phyloP scores from a whole-genome alignment of 2,888 invertebrate genomes.

The Lordiphosa fenestrarum region DNA sequence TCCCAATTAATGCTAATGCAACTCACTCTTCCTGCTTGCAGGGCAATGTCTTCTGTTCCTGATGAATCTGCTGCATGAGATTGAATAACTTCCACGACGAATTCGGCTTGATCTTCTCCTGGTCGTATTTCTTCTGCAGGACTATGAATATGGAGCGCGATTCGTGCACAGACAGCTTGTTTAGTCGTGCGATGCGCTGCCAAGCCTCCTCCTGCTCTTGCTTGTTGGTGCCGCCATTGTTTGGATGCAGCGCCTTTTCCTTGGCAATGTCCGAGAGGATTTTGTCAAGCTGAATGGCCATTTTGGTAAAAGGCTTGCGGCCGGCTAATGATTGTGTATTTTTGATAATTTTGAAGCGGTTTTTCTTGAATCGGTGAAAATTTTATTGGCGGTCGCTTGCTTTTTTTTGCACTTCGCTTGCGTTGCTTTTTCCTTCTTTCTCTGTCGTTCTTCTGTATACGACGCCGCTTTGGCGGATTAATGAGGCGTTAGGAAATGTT shows the following conservation, averaged over 20 bases:
- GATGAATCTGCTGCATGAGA: slow-evolving; percentile 77
- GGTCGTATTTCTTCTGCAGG: slow-evolving; percentile 78
- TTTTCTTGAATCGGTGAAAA: slow-evolving; percentile 37
- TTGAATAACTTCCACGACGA: slow-evolving; percentile 78
- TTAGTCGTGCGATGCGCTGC: slow-evolving; percentile 77
- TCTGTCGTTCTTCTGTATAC: slow-evolving; percentile 44
- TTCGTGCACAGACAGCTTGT: slow-evolving; percentile 78
- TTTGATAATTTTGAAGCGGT: slow-evolving; percentile 49
- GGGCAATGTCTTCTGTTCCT: slow-evolving; percentile 42
- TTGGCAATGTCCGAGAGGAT: slow-evolving; percentile 77
- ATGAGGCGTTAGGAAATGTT: slow-evolving; percentile 23
- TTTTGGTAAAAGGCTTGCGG: slow-evolving; percentile 60
- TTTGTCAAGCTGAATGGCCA: slow-evolving; percentile 79
- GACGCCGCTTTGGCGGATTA: slow-evolving; percentile 68
- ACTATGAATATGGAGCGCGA: slow-evolving; percentile 79
- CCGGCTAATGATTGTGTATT: slow-evolving; percentile 40
- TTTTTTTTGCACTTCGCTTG: slow-evolving; percentile 57
- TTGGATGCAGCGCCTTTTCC: slow-evolving; percentile 77
- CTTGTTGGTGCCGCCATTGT: slow-evolving; percentile 66
- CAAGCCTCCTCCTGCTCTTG: slow-evolving; percentile 78
- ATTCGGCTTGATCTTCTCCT: slow-evolving; percentile 74
- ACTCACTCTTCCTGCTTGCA: slow-evolving; percentile 71
- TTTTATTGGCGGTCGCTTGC: slow-evolving; percentile 31
- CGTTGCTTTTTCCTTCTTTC: slow-evolving; percentile 34
- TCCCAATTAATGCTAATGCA: neutral